Evolutionary conservation across 2,797 vertebrate genomes (phyloP), one percentile per base, ranked within the genome.

Genomic region (Mionectes olivaceus): DNA sequence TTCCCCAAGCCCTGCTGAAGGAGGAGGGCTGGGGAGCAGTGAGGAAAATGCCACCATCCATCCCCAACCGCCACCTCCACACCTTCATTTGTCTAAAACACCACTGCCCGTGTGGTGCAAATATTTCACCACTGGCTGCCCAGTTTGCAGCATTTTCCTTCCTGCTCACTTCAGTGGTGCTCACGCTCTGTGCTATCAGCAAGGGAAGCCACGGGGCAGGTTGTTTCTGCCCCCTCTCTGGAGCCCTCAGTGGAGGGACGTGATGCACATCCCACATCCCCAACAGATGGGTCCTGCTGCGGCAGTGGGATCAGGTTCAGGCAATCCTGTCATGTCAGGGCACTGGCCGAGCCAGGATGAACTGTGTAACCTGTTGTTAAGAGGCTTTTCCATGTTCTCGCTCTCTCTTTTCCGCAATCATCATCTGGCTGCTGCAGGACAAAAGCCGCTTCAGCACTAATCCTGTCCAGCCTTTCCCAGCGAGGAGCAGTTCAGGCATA

Each of bases 361-460:
- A 4, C 64, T 27, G 19, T 23, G 64, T 22, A 13, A 84, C 60
- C 74, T 70, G 77, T 18, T 5, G 1, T 44, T 85, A 87, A 92
- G 79, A 93, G 82, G 92, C 61, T 95, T 91, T 93, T 61, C 89
- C 65, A 7, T 49, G 81, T 94, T 53, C 80, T 69, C 16, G 57
- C 16, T 9, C 68, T 77, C 71, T 75, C 79, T 17, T 83, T 83
- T 89, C 75, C 15, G 79, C 61, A 52, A 30, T 68, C 87, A 14
- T 17, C 33, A 28, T 52, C 87, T 91, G 84, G 56, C 53, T 61
- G 16, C 63, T 24, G 63, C 59, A 37, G 71, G 61, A 75, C 87
- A 95, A 93, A 87, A 94, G 68, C 92, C 83, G 78, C 71, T 89
- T 59, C 57, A 63, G 78, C 87, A 8, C 84, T 75, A 76, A 95